Conservation (phyloP, 2,113 vertebrate species). For the Aegotheles bennettii region DNA sequence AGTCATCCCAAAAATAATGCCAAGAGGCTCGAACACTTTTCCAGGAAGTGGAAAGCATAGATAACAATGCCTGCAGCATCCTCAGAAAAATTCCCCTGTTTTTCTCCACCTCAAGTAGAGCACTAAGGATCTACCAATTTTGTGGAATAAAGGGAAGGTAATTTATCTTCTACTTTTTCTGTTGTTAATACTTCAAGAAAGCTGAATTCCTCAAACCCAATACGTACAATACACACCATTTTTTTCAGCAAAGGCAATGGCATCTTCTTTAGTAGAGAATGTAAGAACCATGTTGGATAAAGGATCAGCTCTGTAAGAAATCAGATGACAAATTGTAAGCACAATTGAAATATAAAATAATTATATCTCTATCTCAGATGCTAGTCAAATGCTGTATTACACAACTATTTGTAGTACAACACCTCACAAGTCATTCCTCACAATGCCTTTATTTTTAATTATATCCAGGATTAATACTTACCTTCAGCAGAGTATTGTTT, state of each 20-base stretch:
- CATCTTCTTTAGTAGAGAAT: slow-evolving; percentile 91
- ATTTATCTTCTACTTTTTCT: neutral
- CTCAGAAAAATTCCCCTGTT: neutral
- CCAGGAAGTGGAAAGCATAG: neutral
- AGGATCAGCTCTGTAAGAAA: slow-evolving; percentile 86
- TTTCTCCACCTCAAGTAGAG: neutral
- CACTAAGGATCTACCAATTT: neutral
- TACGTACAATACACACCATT: slow-evolving; percentile 78
- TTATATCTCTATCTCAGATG: neutral
- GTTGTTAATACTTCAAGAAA: neutral
- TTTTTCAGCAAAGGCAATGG: slow-evolving; percentile 94
- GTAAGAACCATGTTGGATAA: slow-evolving; percentile 90
- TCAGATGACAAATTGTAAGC: neutral
- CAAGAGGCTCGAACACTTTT: neutral
- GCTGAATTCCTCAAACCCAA: neutral
- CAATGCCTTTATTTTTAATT: neutral
- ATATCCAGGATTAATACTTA: neutral
- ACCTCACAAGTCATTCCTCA: neutral
- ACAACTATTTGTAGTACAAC: neutral
- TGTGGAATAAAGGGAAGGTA: neutral
- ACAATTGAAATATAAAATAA: neutral
- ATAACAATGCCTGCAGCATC: neutral
- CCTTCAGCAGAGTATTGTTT: neutral
- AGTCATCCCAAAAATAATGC: neutral
- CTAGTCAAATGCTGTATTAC: neutral